A percentile compares a stretch with the other conserved stretches of the same genome.
Conservation (phyloP, 2,113 vertebrate species). For the Dasyornis broadbenti region DNA sequence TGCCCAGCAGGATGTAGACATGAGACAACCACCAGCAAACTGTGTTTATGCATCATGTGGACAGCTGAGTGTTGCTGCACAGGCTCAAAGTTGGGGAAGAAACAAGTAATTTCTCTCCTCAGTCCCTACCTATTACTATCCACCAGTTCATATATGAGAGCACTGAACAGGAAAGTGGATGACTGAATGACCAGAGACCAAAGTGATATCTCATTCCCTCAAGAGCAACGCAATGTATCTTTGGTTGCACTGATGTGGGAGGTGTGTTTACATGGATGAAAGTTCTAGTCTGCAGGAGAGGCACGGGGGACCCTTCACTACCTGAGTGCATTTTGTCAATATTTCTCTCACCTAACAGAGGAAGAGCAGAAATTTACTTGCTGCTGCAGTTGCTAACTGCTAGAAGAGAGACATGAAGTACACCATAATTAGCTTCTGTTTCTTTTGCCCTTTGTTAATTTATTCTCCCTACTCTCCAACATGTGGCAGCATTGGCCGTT, state of each 20-base stretch:
- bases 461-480: not conserved
- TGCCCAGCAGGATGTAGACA: slow-evolving; percentile 16
- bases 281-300: not conserved
- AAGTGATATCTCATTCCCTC: not conserved
- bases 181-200: not conserved
- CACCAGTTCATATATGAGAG: not conserved
- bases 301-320: not conserved
- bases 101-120: not conserved
- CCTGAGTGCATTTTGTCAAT: not conserved
- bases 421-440: not conserved
- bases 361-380: not conserved
- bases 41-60: not conserved
- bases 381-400: not conserved
- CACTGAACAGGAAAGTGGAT: not conserved
- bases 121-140: not conserved
- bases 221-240: not conserved
- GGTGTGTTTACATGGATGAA: not conserved
- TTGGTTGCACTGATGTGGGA: not conserved
- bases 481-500: not conserved
- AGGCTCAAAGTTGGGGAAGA: not conserved
- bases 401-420: not conserved
- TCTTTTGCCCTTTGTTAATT: not conserved
- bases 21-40: not conserved
- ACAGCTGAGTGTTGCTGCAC: not conserved
- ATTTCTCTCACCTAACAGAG: not conserved